Base-by-base conservation (phyloP, 2,113 vertebrate genomes). In the Fukomys damarensis region DNA sequence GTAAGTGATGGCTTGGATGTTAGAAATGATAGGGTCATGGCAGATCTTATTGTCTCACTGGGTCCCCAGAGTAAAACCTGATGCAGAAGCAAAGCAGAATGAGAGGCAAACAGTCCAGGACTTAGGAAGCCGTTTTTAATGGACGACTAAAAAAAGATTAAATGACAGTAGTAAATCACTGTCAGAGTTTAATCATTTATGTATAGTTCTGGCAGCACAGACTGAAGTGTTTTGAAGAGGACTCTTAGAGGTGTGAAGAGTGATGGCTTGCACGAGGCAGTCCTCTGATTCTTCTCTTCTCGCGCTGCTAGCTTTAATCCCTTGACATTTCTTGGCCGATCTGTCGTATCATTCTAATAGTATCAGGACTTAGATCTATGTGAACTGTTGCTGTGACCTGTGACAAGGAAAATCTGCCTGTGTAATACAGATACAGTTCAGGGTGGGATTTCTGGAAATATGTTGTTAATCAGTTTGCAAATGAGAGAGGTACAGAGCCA, bases 161-260 rank as follows among this genome's bases (percentile, higher is more conserved):
- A 88, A 13, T 91, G 72, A 28, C 52, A 32, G 4, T 38, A 12
- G 22, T 49, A 30, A 49, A 46, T 77, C 28, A 17, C 43, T 49
- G 1, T 49, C 43, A 49, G 72, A 88, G 46, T 43, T 77, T 63
- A 66, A 26, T n/a, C 19, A 54, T 83, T 85, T 88, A 56, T 88
- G 28, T 59, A 28, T 49, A 72, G 82, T 61, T 89, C 74, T 93
- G 68, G 52, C 76, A 79, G 76, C 63, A 24, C 3, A 74, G 63
- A 7, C 77, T 91, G 85, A 88, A 89, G 77, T 79, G 26, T 74
- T 56, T 97, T 91, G 72, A 83, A 89, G 79, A 93, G 81, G 70
- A 82, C 41, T 24, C 94, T 74, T 80, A 93, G 49, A 79, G 41
- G 22, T 58, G 11, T 86, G 88, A 86, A 89, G 82, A 91, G 77